Evolutionary conservation across 2,888 invertebrate species (phyloP).

Genomic region (Vannuccia rotundouncinata): DNA sequence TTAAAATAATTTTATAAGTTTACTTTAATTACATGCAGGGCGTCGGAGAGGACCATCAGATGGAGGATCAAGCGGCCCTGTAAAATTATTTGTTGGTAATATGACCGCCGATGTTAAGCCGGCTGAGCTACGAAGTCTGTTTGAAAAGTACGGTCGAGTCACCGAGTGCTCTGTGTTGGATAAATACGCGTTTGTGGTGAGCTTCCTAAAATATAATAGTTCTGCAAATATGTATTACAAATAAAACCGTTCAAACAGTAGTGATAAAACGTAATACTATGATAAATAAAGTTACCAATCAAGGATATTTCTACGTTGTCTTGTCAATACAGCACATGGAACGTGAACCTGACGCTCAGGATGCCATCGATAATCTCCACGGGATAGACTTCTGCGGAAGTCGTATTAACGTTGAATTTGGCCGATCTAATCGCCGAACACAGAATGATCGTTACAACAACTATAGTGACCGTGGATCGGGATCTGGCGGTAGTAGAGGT

Average conservation of each 20-base stretch:
- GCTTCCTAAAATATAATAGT: too few species aligned
- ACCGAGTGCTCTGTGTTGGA: constrained; percentile 94
- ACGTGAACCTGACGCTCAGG: constrained; percentile 47
- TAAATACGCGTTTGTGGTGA: constrained; percentile 87
- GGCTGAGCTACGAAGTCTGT: constrained; percentile 81
- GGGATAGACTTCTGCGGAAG: constrained; percentile 47
- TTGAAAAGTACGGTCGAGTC: constrained; percentile 87
- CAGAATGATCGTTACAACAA: neutral
- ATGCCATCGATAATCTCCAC: constrained; percentile 48
- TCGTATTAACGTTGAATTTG: constrained; percentile 52
- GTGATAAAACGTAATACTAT: too few species aligned
- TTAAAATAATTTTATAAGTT: neutral
- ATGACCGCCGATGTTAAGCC: constrained; percentile 84
- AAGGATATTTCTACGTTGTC: too few species aligned
- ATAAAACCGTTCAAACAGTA: too few species aligned
- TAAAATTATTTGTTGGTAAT: constrained; percentile 83
- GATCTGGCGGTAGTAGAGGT: neutral
- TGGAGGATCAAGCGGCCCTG: neutral
- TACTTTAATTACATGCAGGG: constrained; percentile 36
- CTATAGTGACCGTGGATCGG: neutral
- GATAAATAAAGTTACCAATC: too few species aligned
- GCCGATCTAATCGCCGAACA: constrained; percentile 12
- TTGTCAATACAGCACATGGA: constrained; percentile 50
- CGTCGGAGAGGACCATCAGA: neutral
- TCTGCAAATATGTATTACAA: too few species aligned